A percentile compares a stretch with the other conserved stretches of the same genome.
Conservation (phyloP, 2,888 invertebrate genomes). For the Lasioglossum villosulum region DNA sequence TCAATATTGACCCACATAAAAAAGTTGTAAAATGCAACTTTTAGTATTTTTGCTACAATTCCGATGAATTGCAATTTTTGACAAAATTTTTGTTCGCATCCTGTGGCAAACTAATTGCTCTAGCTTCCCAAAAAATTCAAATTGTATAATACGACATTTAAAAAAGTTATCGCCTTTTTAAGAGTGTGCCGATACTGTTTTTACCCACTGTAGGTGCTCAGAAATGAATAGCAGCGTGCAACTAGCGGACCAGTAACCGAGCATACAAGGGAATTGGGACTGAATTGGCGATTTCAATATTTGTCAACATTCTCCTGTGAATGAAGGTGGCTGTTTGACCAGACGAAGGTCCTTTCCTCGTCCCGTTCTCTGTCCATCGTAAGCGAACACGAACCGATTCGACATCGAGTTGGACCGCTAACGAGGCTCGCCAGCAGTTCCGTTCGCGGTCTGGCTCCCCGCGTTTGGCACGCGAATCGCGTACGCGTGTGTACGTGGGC, state of each 20-base stretch:
- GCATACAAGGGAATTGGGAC: not conserved
- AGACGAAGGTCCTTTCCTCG: not conserved
- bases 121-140: no score
- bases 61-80: no score
- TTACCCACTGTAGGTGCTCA: no score
- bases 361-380: not conserved
- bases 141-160: no score
- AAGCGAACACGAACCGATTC: not conserved
- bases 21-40: no score
- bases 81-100: no score
- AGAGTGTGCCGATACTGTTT: no score
- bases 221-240: not conserved
- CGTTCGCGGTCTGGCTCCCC: not conserved
- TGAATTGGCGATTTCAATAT: not conserved
- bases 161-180: no score
- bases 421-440: not conserved
- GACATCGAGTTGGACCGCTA: not conserved
- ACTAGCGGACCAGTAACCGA: not conserved
- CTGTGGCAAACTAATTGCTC: no score
- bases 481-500: not conserved
- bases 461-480: not conserved
- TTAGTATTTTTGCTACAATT: no score
- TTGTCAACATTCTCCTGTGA: no score
- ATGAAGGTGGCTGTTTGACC: not conserved
- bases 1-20: no score